Base-by-base conservation (phyloP, 2,888 invertebrate genomes). In the Cantharis rufa region DNA sequence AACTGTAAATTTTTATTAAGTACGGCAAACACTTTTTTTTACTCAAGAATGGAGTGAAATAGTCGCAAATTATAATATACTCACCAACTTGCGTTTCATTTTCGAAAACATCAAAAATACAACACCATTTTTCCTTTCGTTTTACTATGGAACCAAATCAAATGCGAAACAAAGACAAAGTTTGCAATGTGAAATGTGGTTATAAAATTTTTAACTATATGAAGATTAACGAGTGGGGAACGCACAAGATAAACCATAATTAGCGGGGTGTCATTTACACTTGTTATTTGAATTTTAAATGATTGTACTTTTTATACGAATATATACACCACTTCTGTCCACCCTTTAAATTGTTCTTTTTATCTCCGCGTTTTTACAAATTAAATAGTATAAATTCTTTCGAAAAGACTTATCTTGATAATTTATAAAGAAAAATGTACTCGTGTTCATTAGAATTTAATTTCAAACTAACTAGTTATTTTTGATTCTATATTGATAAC, bases 201-300 rank as follows among this genome's bases (percentile, higher is more conserved):
- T 80, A 80, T 85, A 83, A 86, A 85, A 85, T 86, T 86, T 86
- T 85, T 83, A 85, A 84, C 84, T 84, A 84, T 86, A 87, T 86
- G 87, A 87, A 88, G 88, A 88, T 88, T 86, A 87, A 88, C 86
- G 85, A 84, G 84, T 83, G 83, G 86, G 85, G 86, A 84, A 84
- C 84, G 85, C 84, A 83, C 85, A 86, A 88, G 88, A 88, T 88
- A 88, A 88, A 88, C 87, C 87, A 88, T 88, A 88, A 88, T 88
- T 88, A 88, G 87, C 87, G 83, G 83, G 84, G 86, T 88, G 88
- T 88, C 88, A 87, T 88, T 88, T 88, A 88, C 88, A 88, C 88
- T 88, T 88, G 88, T 88, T 88, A 87, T 87, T 88, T 87, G 87
- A 88, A 88, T 88, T 88, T 88, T 88, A 88, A 88, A 86, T 86